Base-by-base conservation (phyloP, 2,888 invertebrate genomes). In the Lithophane ornitopus region DNA sequence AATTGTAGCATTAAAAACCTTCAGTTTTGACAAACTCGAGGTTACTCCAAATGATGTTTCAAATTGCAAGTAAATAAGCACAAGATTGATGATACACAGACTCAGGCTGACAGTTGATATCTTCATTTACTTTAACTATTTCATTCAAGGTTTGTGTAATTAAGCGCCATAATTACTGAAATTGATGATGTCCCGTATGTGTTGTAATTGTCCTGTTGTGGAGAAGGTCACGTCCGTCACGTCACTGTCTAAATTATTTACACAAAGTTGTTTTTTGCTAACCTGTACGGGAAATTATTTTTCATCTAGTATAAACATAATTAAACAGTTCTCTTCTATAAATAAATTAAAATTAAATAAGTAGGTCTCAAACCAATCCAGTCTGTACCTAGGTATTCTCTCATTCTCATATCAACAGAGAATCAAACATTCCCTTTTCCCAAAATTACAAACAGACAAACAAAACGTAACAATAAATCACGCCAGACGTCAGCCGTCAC, bases 391-490 rank as follows among this genome's bases (percentile, higher is more conserved):
- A n/a, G n/a, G n/a, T n/a, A 34, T 22, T 52, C 2, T 74, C 7
- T 59, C 2, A 11, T 22, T 59, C 11, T 49, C 14, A 41, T 7
- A 52, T n/a, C 28, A 44, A 39, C 19, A 65, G 8, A 19, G 4
- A 44, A 4, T 34, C 26, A 34, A 49, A 14, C 41, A 54, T 68
- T 71, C 39, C n/a, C 46, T 52, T 39, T 49, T 59, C n/a, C 63
- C 62, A 70, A 86, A 82, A 82, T 82, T 78, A 77, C 76, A 78
- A 79, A 81, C 79, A 74, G 46, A 59, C 39, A 39, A 75, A 78
- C 82, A 78, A 78, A 83, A 86, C 76, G 52, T 28, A 76, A 82
- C 76, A 78, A 88, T 88, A 87, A 88, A 88, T 88, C 88, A 87
- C 71, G 70, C 44, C 22, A 49, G 59, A 61, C 77, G 82, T 80